A percentile compares a stretch with the other conserved stretches of the same genome.
These are phyloP conservation scores for Tanytarsus gracilentus DNA, from an alignment of 2,888 invertebrate species.

Conservation along the genomic window DNA sequence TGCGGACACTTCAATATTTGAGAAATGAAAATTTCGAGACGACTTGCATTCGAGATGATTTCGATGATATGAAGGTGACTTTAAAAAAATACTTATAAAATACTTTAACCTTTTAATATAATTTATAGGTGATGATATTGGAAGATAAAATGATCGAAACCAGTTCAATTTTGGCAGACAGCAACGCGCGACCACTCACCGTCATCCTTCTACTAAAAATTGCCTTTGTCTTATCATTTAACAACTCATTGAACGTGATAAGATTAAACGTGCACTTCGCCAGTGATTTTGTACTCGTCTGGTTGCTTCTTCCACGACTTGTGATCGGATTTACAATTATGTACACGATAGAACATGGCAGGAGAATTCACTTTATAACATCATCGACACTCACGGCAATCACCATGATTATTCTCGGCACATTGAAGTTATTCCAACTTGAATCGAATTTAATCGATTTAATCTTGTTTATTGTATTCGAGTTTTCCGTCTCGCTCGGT, in stretches of 20 bases:
- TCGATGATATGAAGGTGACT: background rate
- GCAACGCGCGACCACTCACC: background rate
- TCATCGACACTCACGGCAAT: background rate
- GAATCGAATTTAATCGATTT: background rate
- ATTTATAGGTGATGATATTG: too few relatives aligned
- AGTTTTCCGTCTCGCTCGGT: background rate
- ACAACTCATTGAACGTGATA: background rate
- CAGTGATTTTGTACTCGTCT: too few relatives aligned
- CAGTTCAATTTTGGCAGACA: background rate
- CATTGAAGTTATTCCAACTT: background rate
- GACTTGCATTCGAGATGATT: background rate
- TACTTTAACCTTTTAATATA: too few relatives aligned
- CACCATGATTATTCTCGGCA: background rate
- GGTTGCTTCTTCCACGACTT: too few relatives aligned
- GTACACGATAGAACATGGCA: constrained; percentile 5
- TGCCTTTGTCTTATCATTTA: background rate
- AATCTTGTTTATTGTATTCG: background rate
- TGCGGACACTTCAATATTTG: background rate
- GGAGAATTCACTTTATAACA: background rate
- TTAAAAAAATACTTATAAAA: too few relatives aligned
- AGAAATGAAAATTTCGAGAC: background rate
- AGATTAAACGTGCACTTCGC: background rate
- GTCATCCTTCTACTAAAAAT: background rate
- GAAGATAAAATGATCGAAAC: background rate
- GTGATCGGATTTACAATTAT: background rate